Percentiles rank a stretch among this genome's conserved stretches.
Evolutionary conservation across 1,140 invertebrate species (phyloP).

Genomic region (Globodera rostochiensis): DNA sequence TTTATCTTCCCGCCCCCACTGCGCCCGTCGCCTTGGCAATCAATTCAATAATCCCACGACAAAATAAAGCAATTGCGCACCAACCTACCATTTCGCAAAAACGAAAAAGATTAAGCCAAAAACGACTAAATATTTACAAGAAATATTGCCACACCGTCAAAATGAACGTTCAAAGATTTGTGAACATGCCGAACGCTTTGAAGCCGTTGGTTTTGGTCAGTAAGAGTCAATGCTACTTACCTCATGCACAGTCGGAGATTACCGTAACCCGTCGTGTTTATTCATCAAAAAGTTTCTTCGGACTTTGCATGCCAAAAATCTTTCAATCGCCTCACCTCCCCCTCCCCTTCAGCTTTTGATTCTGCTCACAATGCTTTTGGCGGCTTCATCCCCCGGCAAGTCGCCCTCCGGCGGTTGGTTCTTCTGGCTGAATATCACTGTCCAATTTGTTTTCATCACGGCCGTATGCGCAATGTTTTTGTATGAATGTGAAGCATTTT

Average conservation of each 20-base stretch:
- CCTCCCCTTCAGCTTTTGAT: slow-evolving; percentile 26
- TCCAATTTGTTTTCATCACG: slow-evolving; percentile 43
- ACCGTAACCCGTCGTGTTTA: too few relatives aligned
- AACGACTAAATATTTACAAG: background rate
- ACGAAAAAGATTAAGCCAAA: background rate
- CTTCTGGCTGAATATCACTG: slow-evolving; percentile 52
- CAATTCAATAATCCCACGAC: background rate
- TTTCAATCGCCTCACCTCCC: background rate
- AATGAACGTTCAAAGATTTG: slow-evolving; percentile 38
- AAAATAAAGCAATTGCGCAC: background rate
- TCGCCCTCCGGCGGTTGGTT: slow-evolving; percentile 40
- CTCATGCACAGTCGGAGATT: background rate
- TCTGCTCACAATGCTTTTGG: slow-evolving; percentile 36
- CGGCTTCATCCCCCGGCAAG: slow-evolving; percentile 8
- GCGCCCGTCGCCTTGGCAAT: background rate
- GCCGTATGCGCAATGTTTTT: slow-evolving; percentile 39
- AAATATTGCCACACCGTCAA: slow-evolving; percentile 7
- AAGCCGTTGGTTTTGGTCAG: slow-evolving; percentile 38
- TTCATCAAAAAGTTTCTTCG: background rate
- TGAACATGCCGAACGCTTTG: slow-evolving; percentile 32
- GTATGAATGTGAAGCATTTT: slow-evolving; percentile 39
- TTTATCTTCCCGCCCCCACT: background rate
- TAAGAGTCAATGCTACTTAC: background rate
- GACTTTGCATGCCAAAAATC: background rate
- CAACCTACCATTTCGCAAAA: background rate